A percentile compares a stretch with the other conserved stretches of the same genome.
Conservation (phyloP, 2,888 invertebrate species). For the Maniola hyperantus region DNA sequence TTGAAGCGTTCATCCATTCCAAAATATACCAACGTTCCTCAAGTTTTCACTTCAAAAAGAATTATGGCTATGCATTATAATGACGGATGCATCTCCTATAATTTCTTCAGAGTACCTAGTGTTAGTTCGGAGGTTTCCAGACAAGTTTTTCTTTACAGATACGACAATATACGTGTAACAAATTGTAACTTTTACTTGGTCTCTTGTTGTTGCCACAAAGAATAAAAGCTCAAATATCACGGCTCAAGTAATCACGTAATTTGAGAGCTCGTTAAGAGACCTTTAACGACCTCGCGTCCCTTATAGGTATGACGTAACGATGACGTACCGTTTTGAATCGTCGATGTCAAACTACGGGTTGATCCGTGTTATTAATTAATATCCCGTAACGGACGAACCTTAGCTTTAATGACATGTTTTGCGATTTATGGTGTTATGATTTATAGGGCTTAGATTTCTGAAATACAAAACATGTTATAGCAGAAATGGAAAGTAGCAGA, state of each 20-base stretch:
- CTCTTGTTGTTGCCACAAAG: neutral
- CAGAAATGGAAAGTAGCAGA: too few species aligned
- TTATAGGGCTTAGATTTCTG: neutral
- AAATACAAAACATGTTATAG: too few species aligned
- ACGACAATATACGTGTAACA: too few species aligned
- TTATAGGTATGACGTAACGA: conserved; percentile 24
- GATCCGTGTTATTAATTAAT: conserved; percentile 17
- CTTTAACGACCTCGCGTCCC: conserved; percentile 22
- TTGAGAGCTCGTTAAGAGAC: conserved; percentile 21
- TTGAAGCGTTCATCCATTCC: too few species aligned
- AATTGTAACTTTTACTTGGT: neutral
- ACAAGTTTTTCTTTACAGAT: neutral
- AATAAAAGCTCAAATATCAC: conserved; percentile 7
- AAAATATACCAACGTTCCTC: too few species aligned
- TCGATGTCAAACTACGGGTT: conserved; percentile 14
- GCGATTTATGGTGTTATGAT: conserved; percentile 1
- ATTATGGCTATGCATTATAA: too few species aligned
- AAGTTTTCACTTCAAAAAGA: too few species aligned
- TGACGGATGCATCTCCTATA: neutral
- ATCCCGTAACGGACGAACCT: conserved; percentile 14
- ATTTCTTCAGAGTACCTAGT: neutral
- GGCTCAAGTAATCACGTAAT: conserved; percentile 26
- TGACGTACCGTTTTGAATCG: conserved; percentile 21
- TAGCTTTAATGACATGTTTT: conserved; percentile 20
- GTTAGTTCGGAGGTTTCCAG: neutral